Base-by-base conservation (phyloP, 2,888 invertebrate species). In the Drosophila mettleri region DNA sequence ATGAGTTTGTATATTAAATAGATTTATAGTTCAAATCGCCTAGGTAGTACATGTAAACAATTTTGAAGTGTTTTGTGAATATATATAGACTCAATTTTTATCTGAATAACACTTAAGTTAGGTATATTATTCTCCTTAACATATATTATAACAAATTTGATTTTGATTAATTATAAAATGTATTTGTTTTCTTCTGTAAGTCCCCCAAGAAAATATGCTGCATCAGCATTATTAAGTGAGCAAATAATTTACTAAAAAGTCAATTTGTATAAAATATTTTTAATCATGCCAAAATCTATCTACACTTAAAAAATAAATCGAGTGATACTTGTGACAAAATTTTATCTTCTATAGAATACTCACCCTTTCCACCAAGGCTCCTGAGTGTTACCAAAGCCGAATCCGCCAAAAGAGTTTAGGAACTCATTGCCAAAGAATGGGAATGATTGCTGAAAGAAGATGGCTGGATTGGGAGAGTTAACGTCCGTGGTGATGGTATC, bases 311-410 rank as follows among this genome's bases (percentile, higher is more conserved):
- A 24, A 1, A 14, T 12, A 39, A 12, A 39, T 38, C 4, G 12
- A 2, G 1, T 16, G 16, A 16, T 16, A 38, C 18, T 38, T 18
- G 18, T 16, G 10, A 1, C 0, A 10, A 18, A 36, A 36, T 9
- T n/a, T n/a, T 8, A 8, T n/a, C n/a, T n/a, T 1, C n/a, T n/a
- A 9, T 9, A 4, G 10, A 27, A 14, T 20, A 65, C 92, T 92
- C 69, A 92, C 92, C 92, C 92, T 69, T 89, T 92, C 92, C 92
- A 92, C 88, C 92, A 92, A 18, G 90, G 89, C 43, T 89, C 86
- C 53, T 87, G 88, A 24, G 84, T 81, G 14, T 82, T 84, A 3
- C 89, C 90, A 43, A 92, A 84, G 20, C 90, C 91, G 33, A 92
- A 91, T 22, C 90, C 89, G 12, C 91, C 90, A 61, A 92, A 92